Evolutionary conservation across 2,888 invertebrate species (phyloP), one percentile per base, ranked within the genome.

Genomic region (Pollenia angustigena): DNA sequence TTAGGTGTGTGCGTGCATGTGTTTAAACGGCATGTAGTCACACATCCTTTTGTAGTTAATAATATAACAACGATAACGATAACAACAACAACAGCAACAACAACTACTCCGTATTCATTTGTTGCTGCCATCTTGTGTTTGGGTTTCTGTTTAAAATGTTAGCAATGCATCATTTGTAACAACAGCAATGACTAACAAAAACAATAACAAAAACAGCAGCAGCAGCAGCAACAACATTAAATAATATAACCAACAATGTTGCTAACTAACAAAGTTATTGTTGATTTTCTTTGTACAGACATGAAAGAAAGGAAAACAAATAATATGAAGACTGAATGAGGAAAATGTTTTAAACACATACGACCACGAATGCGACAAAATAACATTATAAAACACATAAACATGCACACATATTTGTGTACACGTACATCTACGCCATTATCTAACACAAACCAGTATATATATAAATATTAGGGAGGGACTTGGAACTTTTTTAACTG

Each of bases 191-290:
- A 72, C 64, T 75, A 56, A 56, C 58, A 60, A 42, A 46, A 79
- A 83, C 46, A 85, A 40, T n/a, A 50, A 82, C 14, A 64, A 42
- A 64, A 60, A 16, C 54, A 83, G 58, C 48, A 69, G 32, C 6
- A 32, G 32, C 48, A 69, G 32, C 6, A 32, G 32, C 32, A 32
- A 32, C 32, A 74, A 11, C 23, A 14, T 52, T 50, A 4, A 66
- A 66, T 56, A 56, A 72, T 72, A 81, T 66, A 11, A 46, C 42
- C 71, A 68, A 84, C 84, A 87, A 81, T 84, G 87, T 84, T 87
- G 87, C 84, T 84, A 84, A 84, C 84, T 84, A 84, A 84, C 87
- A 87, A 87, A 81, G 76, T 86, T 86, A 83, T 81, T 83, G 83
- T 83, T 87, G 72, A 46, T 76, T 46, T 75, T 82, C 69, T 42